phyloP scores from a whole-genome alignment of 1,140 invertebrate genomes.

The Lanistes nyassanus region DNA sequence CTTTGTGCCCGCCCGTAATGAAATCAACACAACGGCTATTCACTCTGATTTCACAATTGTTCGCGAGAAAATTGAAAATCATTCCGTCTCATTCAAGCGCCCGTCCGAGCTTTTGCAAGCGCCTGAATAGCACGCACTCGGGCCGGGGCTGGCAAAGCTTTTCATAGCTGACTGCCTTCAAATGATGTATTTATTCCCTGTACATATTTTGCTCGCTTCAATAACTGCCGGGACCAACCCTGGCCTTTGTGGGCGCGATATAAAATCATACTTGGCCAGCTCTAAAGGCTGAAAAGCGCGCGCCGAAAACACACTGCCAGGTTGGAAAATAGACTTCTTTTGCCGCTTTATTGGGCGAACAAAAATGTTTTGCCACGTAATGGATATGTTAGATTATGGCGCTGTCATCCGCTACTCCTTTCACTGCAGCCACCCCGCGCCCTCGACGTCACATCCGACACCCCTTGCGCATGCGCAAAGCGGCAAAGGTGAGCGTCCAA shows the following conservation, averaged over 20 bases:
- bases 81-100: slow-evolving; percentile 53
- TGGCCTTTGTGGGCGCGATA: slow-evolving; percentile 26
- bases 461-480: no score
- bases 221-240: slow-evolving; percentile 24
- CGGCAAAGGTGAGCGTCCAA: no score
- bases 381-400: slow-evolving; percentile 23
- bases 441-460: no score
- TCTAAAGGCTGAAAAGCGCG: not conserved
- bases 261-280: slow-evolving; percentile 29
- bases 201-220: slow-evolving; percentile 29
- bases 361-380: slow-evolving; percentile 22
- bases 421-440: no score
- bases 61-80: slow-evolving; percentile 63
- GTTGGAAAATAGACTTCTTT: slow-evolving; percentile 22
- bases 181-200: slow-evolving; percentile 35
- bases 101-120: slow-evolving; percentile 35
- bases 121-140: slow-evolving; percentile 31
- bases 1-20: slow-evolving; percentile 57
- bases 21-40: slow-evolving; percentile 59
- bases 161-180: slow-evolving; percentile 50
- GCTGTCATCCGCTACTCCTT: not conserved
- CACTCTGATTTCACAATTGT: slow-evolving; percentile 59
- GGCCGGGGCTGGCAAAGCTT: slow-evolving; percentile 24
- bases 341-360: slow-evolving; percentile 16
- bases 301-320: not conserved